Evolutionary conservation across 2,888 invertebrate genomes (phyloP).

Genomic region (Drosophila affinis): DNA sequence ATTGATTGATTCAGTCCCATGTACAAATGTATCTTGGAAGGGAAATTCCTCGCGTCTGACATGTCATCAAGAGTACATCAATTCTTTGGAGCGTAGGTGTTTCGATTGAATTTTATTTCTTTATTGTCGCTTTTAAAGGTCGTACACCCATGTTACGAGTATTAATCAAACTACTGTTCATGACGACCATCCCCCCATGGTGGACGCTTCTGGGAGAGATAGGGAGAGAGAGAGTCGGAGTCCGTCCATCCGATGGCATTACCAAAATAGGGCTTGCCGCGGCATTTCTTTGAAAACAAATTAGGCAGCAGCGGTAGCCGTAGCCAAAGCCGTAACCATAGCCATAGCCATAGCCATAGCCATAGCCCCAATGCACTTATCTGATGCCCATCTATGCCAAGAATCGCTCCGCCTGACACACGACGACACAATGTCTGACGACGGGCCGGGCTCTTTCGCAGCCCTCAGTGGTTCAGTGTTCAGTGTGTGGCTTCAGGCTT

Average conservation of each 20-base stretch:
- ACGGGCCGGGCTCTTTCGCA: constrained; percentile 8
- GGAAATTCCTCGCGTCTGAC: background rate
- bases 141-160: constrained; percentile 27
- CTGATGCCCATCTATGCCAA: constrained; percentile 60
- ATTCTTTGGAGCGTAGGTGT: background rate
- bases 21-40: background rate
- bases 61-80: background rate
- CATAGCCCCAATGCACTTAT: constrained; percentile 50
- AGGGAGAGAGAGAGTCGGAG: constrained; percentile 5
- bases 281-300: constrained; percentile 48
- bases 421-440: constrained; percentile 70
- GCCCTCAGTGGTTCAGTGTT: constrained; percentile 20
- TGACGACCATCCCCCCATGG: constrained; percentile 14
- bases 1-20: background rate
- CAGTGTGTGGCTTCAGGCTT: background rate
- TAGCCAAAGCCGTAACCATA: too few relatives aligned
- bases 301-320: constrained; percentile 45
- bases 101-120: constrained; percentile 13
- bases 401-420: constrained; percentile 41
- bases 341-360: background rate
- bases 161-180: constrained; percentile 39
- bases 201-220: too few relatives aligned
- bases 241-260: constrained; percentile 31
- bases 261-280: constrained; percentile 45
- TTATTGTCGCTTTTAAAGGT: constrained; percentile 22